phyloP scores from a whole-genome alignment of 1,140 invertebrate genomes.

The Marisa cornuarietis region DNA sequence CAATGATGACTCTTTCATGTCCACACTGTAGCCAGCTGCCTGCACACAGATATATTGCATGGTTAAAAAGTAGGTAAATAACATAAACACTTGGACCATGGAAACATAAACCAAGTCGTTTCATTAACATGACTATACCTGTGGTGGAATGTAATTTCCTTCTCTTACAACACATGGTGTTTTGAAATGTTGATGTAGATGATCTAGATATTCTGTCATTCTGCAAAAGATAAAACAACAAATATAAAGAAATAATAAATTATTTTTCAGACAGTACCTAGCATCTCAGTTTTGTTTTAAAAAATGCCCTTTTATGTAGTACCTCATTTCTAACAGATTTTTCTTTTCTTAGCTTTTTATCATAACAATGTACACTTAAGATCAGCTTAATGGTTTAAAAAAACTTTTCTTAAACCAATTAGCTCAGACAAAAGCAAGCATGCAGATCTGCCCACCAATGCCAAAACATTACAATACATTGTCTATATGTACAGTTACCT shows the following conservation, averaged over 20 bases:
- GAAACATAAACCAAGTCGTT: background rate
- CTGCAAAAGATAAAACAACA: slow-evolving; percentile 58
- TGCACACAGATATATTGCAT: slow-evolving; percentile 57
- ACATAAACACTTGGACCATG: background rate
- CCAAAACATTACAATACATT: background rate
- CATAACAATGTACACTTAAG: no score
- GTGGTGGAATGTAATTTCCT: slow-evolving; percentile 79
- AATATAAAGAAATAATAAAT: no score
- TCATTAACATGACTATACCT: slow-evolving; percentile 65
- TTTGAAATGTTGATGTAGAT: slow-evolving; percentile 88
- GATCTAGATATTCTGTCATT: slow-evolving; percentile 87
- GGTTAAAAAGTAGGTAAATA: background rate
- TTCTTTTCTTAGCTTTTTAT: no score
- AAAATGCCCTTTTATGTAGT: no score
- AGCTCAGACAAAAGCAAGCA: no score
- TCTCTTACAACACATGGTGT: slow-evolving; percentile 76
- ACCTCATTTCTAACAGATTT: no score
- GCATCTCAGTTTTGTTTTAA: no score
- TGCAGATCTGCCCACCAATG: no score
- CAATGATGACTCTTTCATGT: slow-evolving; percentile 77
- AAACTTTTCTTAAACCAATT: no score
- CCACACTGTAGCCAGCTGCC: slow-evolving; percentile 81
- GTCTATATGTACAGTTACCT: slow-evolving; percentile 48
- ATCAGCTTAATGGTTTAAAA: no score
- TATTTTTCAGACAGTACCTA: background rate